phyloP scores from a whole-genome alignment of 2,113 vertebrate species.

The Gorilla gorilla region DNA sequence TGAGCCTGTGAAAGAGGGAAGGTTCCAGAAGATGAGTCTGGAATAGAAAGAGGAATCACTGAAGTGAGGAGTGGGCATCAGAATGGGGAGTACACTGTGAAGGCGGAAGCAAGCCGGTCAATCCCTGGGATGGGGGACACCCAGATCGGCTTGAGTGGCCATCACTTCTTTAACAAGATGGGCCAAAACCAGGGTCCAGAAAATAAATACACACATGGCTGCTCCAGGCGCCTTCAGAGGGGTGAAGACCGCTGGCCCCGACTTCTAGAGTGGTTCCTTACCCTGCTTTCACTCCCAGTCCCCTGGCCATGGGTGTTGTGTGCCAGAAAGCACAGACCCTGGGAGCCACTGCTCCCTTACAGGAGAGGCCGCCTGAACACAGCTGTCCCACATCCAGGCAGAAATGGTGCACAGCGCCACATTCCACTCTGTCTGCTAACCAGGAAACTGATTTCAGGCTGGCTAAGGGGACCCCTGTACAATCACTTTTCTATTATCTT shows the following conservation, averaged over 20 bases:
- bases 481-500: neutral
- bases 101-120: neutral
- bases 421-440: neutral
- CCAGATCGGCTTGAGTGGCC: no score
- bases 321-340: neutral
- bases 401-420: neutral
- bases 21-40: neutral
- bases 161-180: neutral
- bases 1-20: neutral
- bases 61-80: neutral
- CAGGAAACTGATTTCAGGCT: neutral
- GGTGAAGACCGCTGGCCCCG: neutral
- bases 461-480: neutral
- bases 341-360: neutral
- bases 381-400: neutral
- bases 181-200: neutral
- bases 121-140: fast-evolving
- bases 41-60: neutral
- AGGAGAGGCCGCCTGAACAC: neutral
- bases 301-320: neutral
- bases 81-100: neutral
- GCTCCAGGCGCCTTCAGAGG: neutral
- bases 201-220: neutral
- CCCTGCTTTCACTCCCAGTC: neutral
- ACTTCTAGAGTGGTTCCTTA: neutral